These are phyloP conservation scores for Nebria ingens DNA, from an alignment of 1,140 invertebrate species.

Conservation along the genomic window DNA sequence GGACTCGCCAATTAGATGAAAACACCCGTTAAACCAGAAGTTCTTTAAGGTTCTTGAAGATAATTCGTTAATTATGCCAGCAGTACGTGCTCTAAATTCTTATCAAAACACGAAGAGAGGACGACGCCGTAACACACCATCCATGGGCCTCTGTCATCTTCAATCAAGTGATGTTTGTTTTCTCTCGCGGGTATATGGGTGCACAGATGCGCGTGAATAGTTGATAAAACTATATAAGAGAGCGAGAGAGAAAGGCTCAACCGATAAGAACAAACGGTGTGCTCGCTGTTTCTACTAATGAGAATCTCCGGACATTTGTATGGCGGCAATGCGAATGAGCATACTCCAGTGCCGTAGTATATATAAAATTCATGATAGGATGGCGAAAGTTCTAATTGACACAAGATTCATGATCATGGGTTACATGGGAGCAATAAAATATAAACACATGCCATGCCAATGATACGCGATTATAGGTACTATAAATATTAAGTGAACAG, in stretches of 20 bases:
- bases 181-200: neutral
- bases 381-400: no score
- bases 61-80: constrained; percentile 5
- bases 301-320: neutral
- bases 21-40: constrained; percentile 6
- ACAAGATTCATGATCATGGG: no score
- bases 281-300: neutral
- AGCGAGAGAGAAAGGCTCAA: neutral
- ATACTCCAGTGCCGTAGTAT: no score
- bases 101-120: neutral
- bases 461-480: no score
- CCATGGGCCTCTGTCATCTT: neutral
- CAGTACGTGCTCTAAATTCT: constrained; percentile 3
- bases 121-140: neutral
- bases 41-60: neutral
- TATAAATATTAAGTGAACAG: no score
- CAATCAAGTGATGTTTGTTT: neutral
- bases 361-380: no score
- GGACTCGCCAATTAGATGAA: constrained; percentile 1
- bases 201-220: neutral
- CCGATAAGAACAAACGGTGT: neutral
- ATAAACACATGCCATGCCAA: no score
- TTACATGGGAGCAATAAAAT: no score
- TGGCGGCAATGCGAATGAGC: neutral
- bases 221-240: neutral